A percentile compares a stretch with the other conserved stretches of the same genome.
These are phyloP conservation scores for Malacosoma neustria DNA, from an alignment of 2,888 invertebrate species.

Conservation along the genomic window DNA sequence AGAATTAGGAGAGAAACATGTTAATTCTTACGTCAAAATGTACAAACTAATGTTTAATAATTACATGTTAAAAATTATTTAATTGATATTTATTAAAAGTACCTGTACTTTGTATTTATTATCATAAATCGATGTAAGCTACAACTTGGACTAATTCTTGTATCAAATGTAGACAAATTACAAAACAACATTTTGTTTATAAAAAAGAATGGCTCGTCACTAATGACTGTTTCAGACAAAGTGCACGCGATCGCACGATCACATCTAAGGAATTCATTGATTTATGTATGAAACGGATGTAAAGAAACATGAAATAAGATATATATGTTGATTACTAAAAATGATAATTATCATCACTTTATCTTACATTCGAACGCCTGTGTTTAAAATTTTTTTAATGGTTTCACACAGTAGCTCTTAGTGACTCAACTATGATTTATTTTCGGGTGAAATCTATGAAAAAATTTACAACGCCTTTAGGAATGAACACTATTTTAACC, in stretches of 20 bases:
- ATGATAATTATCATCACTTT: too few species aligned
- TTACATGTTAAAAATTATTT: conserved; percentile 48
- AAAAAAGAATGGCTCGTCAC: conserved; percentile 33
- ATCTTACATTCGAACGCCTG: too few species aligned
- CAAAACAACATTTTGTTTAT: conserved; percentile 37
- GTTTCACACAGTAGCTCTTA: too few species aligned
- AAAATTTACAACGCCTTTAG: too few species aligned
- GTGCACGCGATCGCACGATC: conserved; percentile 29
- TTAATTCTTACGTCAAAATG: conserved; percentile 49
- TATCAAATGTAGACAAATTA: conserved; percentile 62
- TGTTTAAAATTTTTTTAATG: too few species aligned
- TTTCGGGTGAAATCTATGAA: too few species aligned
- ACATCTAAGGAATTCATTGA: too few species aligned
- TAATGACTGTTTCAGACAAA: conserved; percentile 13
- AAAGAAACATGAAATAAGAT: too few species aligned
- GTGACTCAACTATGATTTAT: too few species aligned
- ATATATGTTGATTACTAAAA: too few species aligned
- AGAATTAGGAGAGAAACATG: conserved; percentile 41
- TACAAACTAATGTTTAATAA: conserved; percentile 10
- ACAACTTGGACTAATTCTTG: conserved; percentile 45
- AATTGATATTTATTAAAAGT: conserved; percentile 55
- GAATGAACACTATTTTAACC: too few species aligned
- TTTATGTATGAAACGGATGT: too few species aligned
- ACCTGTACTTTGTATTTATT: conserved; percentile 66
- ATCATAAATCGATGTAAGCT: conserved; percentile 66